Base-by-base conservation (phyloP, 2,797 vertebrate genomes). In the Bryconaethiops microstoma region DNA sequence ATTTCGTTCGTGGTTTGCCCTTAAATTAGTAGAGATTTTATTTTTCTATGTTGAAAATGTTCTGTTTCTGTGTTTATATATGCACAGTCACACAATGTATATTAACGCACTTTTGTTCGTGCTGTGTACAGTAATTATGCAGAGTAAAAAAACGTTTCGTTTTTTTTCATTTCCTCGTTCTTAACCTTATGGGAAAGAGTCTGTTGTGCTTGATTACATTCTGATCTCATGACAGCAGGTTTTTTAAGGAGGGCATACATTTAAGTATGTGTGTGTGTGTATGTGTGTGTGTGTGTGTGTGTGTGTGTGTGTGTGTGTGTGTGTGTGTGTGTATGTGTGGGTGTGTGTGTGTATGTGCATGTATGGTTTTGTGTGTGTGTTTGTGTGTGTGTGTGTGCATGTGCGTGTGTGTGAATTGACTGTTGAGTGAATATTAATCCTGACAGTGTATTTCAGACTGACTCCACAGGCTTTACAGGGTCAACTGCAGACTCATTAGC, bases 381-480 rank as follows among this genome's bases (percentile, higher is more conserved):
- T n/a, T n/a, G n/a, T n/a, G n/a, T n/a, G n/a, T n/a, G n/a, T n/a
- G n/a, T n/a, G n/a, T n/a, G n/a, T n/a, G n/a, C n/a, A n/a, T n/a
- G n/a, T n/a, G n/a, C n/a, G n/a, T n/a, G n/a, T n/a, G n/a, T n/a
- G n/a, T n/a, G n/a, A 68, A 77, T 67, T 81, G 65, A 79, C 81
- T 79, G 74, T 59, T 84, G 77, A 86, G 85, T 80, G 63, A 57
- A 48, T 83, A 85, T 90, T 79, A 78, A 79, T 86, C 68, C 83
- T 14, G 48, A 7, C 55, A 67, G 71, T 83, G 75, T 81, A 57
- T 52, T 76, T 63, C 45, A 55, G 87, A 89, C 91, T 88, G 80
- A 80, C 87, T 85, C 81, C 89, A 89, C 91, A 87, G 80, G 90
- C 86, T 90, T 64, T 84, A 82, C 92, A 84, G 89, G 90, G 88